A percentile compares a stretch with the other conserved stretches of the same genome.
These are phyloP conservation scores for Drosophila ananassae DNA, from an alignment of 1,140 invertebrate species.

Conservation along the genomic window DNA sequence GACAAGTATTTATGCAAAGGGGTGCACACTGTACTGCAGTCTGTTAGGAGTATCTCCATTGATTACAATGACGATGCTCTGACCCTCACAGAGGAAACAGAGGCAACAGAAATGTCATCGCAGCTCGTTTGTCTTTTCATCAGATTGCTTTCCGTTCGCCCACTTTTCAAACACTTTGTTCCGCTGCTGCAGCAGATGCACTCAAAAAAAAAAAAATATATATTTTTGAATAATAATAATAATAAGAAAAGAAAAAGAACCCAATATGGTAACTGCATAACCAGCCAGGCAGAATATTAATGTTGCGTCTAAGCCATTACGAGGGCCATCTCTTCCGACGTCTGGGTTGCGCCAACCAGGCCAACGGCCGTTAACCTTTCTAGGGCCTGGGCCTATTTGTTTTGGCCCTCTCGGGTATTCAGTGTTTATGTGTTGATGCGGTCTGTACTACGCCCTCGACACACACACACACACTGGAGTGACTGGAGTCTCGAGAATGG, in stretches of 20 bases:
- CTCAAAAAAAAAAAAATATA: not conserved
- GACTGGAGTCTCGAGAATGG: constrained; percentile 26
- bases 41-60: constrained; percentile 15
- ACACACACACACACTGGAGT: constrained; percentile 5
- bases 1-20: constrained; percentile 5
- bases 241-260: not conserved
- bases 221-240: too few species aligned
- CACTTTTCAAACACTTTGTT: constrained; percentile 39
- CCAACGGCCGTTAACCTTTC: constrained; percentile 52
- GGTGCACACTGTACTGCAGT: not conserved
- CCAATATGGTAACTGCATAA: constrained; percentile 51
- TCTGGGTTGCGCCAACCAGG: constrained; percentile 35
- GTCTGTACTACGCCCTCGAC: constrained; percentile 36
- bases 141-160: constrained; percentile 37
- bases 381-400: constrained; percentile 3
- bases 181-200: constrained; percentile 15
- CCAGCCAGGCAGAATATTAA: constrained; percentile 47
- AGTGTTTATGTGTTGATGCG: constrained; percentile 31
- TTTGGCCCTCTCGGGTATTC: constrained; percentile 15
- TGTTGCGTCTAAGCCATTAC: constrained; percentile 51
- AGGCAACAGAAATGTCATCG: constrained; percentile 36
- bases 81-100: not conserved
- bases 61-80: constrained; percentile 22
- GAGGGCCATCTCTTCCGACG: constrained; percentile 44
- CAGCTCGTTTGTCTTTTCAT: constrained; percentile 50